A percentile compares a stretch with the other conserved stretches of the same genome.
These are phyloP conservation scores for Leptoclinus maculatus DNA, from an alignment of 2,797 vertebrate genomes.

Conservation along the genomic window DNA sequence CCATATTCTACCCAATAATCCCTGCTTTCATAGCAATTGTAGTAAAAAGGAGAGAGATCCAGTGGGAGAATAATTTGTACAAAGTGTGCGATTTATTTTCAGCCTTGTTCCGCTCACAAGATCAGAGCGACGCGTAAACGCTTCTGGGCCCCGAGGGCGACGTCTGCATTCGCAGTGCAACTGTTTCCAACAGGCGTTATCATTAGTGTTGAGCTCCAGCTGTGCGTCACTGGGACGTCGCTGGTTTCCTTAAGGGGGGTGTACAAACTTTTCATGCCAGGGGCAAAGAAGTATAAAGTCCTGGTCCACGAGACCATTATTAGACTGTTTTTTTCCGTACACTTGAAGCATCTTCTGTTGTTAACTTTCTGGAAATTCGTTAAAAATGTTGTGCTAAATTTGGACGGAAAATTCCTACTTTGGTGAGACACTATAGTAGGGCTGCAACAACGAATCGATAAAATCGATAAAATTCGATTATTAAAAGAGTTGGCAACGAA, in stretches of 20 bases:
- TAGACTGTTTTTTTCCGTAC: neutral
- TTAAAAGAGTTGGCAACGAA: no score
- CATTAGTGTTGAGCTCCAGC: constrained; percentile 31
- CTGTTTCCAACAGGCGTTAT: constrained; percentile 3
- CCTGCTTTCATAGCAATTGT: constrained; percentile 1
- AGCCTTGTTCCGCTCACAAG: constrained; percentile 29
- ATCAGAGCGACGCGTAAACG: constrained; percentile 32
- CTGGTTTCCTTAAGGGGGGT: no score
- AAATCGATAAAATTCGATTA: no score
- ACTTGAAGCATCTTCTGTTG: neutral
- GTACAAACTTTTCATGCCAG: neutral
- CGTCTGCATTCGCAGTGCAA: constrained; percentile 24
- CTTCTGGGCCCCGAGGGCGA: constrained; percentile 24
- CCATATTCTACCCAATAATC: constrained; percentile 17
- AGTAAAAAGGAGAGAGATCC: constrained; percentile 2
- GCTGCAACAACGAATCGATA: no score
- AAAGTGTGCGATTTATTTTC: constrained; percentile 44
- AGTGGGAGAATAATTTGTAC: constrained; percentile 9
- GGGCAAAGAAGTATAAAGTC: neutral
- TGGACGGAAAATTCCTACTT: neutral
- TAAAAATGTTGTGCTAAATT: neutral
- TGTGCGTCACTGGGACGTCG: neutral
- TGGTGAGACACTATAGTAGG: neutral
- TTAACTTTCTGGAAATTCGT: neutral
- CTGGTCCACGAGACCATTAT: neutral